Conservation (phyloP, 1,140 invertebrate species). For the Drosophila ananassae region DNA sequence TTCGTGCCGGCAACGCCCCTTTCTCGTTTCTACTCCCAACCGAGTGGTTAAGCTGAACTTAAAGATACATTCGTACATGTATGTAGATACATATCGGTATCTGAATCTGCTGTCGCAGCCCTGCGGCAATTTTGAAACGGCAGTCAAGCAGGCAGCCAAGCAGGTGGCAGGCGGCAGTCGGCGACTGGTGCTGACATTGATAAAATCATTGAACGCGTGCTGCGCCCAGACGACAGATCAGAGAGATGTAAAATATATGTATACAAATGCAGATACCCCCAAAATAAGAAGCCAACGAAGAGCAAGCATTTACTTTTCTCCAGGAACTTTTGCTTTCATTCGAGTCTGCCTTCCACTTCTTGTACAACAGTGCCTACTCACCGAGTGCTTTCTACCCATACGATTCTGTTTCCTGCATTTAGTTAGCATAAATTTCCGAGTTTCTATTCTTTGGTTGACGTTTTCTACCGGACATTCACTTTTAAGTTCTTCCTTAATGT, state of each 20-base stretch:
- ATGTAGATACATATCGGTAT: slow-evolving; percentile 13
- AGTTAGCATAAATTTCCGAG: slow-evolving; percentile 71
- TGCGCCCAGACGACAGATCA: slow-evolving; percentile 40
- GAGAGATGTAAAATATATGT: slow-evolving; percentile 14
- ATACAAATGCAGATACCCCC: slow-evolving; percentile 1
- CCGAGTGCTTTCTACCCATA: slow-evolving; percentile 25
- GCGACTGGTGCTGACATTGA: slow-evolving; percentile 73
- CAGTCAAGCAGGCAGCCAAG: slow-evolving; percentile 3
- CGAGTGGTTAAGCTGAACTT: slow-evolving; percentile 5
- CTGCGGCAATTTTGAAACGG: slow-evolving; percentile 63
- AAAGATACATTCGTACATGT: neutral
- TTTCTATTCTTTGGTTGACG: slow-evolving; percentile 13
- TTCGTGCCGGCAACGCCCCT: slow-evolving; percentile 32
- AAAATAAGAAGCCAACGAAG: slow-evolving; percentile 4
- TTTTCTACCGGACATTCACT: slow-evolving; percentile 50
- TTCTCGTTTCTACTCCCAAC: slow-evolving; percentile 24
- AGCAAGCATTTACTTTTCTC: slow-evolving; percentile 16
- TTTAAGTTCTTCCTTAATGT: slow-evolving; percentile 62
- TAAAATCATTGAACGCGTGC: slow-evolving; percentile 76
- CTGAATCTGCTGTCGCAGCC: slow-evolving; percentile 52
- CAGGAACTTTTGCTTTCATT: slow-evolving; percentile 48
- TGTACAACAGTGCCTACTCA: slow-evolving; percentile 45
- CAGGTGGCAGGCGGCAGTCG: slow-evolving; percentile 21
- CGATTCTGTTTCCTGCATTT: slow-evolving; percentile 52
- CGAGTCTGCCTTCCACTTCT: slow-evolving; percentile 17